Base-by-base conservation (phyloP, 2,797 vertebrate species). In the Channa striata region DNA sequence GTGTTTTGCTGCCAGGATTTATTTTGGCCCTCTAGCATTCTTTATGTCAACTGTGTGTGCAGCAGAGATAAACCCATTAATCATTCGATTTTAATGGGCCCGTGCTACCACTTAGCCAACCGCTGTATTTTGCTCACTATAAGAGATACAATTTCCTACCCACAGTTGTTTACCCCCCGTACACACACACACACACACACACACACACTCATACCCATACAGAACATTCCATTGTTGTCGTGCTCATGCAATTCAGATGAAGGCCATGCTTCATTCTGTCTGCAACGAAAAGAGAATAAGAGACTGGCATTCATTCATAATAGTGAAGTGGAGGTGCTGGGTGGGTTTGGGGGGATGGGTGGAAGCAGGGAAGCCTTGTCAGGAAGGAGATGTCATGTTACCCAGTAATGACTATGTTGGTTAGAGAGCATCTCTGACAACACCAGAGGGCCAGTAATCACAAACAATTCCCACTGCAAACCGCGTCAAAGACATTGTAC, bases 381-480 rank as follows among this genome's bases (percentile, higher is more conserved):
- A 93, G 88, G 80, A 88, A 85, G 83, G 87, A 93, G 87, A 93
- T 93, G 91, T 91, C 90, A 89, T 89, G 89, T 92, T 92, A 82
- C 81, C 80, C 83, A 63, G 87, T 95, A 94, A 95, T 94, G 92
- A 94, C 89, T 93, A 89, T 79, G 92, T 92, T 89, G 91, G 88
- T 92, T 84, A 82, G 82, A 92, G 88, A 90, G 88, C 85, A 84
- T 92, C 90, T 90, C 74, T 94, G 92, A 93, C 92, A 92, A 92
- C 88, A 86, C 83, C 78, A 92, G 84, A 90, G 90, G 93, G 89
- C 84, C 87, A 85, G 86, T 94, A 94, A 95, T 95, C 94, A 94
- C 88, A 91, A 87, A 85, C 88, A 86, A 92, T 91, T 91, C 90
- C 88, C 87, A 75, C 78, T 82, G 88, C 81, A 92, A 85, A 90